A percentile compares a stretch with the other conserved stretches of the same genome.
Conservation (phyloP, 2,113 vertebrate genomes). For the Ahaetulla prasina region DNA sequence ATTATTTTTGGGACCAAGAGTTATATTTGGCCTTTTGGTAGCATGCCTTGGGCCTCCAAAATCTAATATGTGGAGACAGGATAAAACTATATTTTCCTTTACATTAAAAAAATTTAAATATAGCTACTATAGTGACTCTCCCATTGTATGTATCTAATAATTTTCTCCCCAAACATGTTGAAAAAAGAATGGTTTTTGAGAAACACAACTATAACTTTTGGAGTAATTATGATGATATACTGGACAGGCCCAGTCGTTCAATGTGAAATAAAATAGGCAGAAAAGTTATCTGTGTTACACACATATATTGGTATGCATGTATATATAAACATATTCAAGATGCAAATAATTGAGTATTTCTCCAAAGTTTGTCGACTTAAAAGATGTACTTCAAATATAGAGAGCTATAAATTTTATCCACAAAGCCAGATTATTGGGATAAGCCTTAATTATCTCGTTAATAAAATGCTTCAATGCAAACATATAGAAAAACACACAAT, state of each 20-base stretch:
- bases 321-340: background rate
- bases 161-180: background rate
- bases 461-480: background rate
- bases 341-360: background rate
- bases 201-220: background rate
- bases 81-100: background rate
- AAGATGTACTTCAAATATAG: background rate
- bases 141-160: background rate
- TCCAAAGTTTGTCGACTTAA: background rate
- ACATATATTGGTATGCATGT: background rate
- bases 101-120: background rate
- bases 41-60: background rate
- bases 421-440: background rate
- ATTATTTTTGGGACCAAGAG: background rate
- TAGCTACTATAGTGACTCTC: background rate
- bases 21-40: background rate
- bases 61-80: background rate
- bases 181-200: background rate
- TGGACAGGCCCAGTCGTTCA: background rate
- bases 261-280: background rate
- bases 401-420: background rate
- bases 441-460: background rate
- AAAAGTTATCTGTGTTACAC: background rate
- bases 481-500: background rate
- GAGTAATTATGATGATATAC: background rate